These are phyloP conservation scores for Pycnonotus jocosus DNA, from an alignment of 2,113 vertebrate species.

Conservation along the genomic window DNA sequence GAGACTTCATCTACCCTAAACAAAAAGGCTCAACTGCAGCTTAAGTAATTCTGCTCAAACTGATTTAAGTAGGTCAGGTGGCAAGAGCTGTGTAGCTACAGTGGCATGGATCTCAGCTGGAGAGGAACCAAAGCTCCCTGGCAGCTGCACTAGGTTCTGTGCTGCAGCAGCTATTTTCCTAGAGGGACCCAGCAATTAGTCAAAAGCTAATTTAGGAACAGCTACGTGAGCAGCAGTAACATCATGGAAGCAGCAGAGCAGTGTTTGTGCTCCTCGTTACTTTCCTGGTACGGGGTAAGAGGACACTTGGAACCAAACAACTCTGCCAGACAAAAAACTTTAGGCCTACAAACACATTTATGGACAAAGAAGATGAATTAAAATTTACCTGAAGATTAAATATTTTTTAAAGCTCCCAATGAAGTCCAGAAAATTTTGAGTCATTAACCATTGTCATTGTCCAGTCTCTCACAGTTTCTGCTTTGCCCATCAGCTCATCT, in stretches of 20 bases:
- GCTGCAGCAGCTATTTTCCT: not conserved
- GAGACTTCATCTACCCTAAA: not conserved
- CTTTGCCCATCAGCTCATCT: not conserved
- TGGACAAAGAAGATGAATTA: not conserved
- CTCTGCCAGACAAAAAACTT: not conserved
- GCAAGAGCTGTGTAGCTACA: not conserved
- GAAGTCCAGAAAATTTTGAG: not conserved
- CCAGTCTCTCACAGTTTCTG: not conserved
- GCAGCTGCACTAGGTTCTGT: not conserved
- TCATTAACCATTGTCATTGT: not conserved
- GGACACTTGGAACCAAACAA: not conserved
- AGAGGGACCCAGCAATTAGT: not conserved
- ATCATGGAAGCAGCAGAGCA: not conserved
- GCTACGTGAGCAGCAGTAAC: not conserved
- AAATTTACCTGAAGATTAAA: not conserved
- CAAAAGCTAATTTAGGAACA: slow-evolving; percentile 5
- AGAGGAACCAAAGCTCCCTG: not conserved
- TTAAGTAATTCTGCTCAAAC: not conserved
- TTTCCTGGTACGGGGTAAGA: not conserved
- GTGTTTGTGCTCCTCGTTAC: not conserved
- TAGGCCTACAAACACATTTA: not conserved
- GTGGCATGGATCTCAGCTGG: not conserved
- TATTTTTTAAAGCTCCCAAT: not conserved
- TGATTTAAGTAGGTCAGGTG: not conserved
- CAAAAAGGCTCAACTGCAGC: not conserved